These are phyloP conservation scores for Dilophus febrilis DNA, from an alignment of 2,888 invertebrate species.

Conservation along the genomic window DNA sequence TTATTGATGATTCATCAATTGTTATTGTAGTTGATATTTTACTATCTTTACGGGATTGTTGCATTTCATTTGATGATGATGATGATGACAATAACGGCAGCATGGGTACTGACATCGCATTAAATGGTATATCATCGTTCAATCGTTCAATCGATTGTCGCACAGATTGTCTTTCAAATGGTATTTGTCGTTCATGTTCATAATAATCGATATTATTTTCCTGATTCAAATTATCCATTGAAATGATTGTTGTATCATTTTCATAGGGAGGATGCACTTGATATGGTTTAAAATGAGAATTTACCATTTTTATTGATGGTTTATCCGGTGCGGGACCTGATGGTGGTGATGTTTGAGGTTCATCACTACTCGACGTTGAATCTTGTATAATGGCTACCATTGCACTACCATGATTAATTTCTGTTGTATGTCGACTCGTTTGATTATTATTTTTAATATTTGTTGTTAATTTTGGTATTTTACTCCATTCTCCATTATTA, in stretches of 20 bases:
- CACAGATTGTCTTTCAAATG: too few relatives aligned
- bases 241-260: too few relatives aligned
- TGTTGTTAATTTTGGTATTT: constrained; percentile 28
- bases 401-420: constrained; percentile 22
- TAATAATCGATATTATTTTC: too few relatives aligned
- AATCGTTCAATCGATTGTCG: too few relatives aligned
- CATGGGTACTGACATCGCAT: too few relatives aligned
- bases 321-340: too few relatives aligned
- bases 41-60: neutral
- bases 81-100: too few relatives aligned
- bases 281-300: too few relatives aligned
- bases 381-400: constrained; percentile 27
- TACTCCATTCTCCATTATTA: constrained; percentile 21
- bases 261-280: neutral
- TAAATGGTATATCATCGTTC: too few relatives aligned
- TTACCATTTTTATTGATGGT: neutral
- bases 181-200: too few relatives aligned
- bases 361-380: constrained; percentile 12
- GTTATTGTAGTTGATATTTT: constrained; percentile 1
- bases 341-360: too few relatives aligned
- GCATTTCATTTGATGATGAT: neutral
- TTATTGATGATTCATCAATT: neutral
- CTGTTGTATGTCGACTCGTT: constrained; percentile 23
- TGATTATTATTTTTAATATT: constrained; percentile 27
- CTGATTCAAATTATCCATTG: too few relatives aligned